Percentiles rank a stretch among this genome's conserved stretches.
Evolutionary conservation across 2,888 invertebrate species (phyloP).

Genomic region (Oasisia sp.): DNA sequence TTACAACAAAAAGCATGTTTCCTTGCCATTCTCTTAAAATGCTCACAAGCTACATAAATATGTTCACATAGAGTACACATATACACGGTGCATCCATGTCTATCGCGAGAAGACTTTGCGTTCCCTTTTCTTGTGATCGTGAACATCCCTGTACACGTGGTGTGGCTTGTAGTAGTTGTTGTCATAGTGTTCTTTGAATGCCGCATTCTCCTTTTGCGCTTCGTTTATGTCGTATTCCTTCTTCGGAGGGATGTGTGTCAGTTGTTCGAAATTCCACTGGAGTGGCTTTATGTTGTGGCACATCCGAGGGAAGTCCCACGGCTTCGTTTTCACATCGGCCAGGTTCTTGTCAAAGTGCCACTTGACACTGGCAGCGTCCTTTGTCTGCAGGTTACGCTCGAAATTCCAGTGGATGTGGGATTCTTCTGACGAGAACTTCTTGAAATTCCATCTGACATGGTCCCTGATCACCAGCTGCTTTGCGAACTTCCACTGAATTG

Average conservation of each 20-base stretch:
- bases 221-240: not conserved
- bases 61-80: too few species aligned
- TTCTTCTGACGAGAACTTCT: not conserved
- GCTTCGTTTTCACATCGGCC: not conserved
- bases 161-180: not conserved
- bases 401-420: not conserved
- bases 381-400: not conserved
- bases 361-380: not conserved
- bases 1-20: not conserved
- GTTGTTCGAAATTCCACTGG: not conserved
- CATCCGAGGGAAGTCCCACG: not conserved
- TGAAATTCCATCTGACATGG: not conserved
- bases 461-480: conserved; percentile 1
- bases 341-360: not conserved
- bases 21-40: too few species aligned
- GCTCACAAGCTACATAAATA: too few species aligned
- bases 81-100: not conserved
- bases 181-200: not conserved
- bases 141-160: not conserved
- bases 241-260: not conserved
- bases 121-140: not conserved
- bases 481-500: not conserved
- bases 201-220: not conserved
- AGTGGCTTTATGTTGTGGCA: not conserved
- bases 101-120: not conserved